Base-by-base conservation (phyloP, 2,888 invertebrate genomes). In the Drosophila fulvimacula region DNA sequence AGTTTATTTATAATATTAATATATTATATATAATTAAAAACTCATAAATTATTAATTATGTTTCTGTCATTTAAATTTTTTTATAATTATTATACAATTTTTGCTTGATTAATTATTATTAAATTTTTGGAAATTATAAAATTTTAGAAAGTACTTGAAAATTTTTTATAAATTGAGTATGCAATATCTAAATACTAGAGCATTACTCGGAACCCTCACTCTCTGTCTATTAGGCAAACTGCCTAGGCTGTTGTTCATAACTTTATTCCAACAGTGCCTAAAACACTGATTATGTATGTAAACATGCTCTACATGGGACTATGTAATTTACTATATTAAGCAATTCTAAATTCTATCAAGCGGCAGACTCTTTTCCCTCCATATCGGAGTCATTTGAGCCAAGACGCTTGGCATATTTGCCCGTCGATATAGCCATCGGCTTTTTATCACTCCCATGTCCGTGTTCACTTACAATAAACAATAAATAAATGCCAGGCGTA, bases 401-500 rank as follows among this genome's bases (percentile, higher is more conserved):
- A 11, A n/a, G 42, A 13, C 27, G 17, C 21, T 21, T 19, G 0
- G 19, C 19, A 5, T 6, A 34, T 34, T 34, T 42, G 27, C 3
- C 11, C 7, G 19, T 30, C 17, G 42, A 21, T 51, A 48, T 49
- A 36, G 21, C 5, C 15, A 17, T 62, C 15, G 39, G 9, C 46
- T 61, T 48, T 61, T 51, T 17, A 64, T 49, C 49, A 63, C 38
- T 30, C 17, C 30, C 13, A 42, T 51, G 44, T 65, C 30, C 51
- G 30, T 53, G 65, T 44, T 38, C 24, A n/a, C 38, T 59, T 44
- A 38, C 36, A 51, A 60, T 61, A 62, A 69, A 69, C 75, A 61
- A 75, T 75, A 74, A 75, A 62, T 62, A 75, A 73, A 55, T 75
- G 75, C 36, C 57, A 39, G 38, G 24, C 21, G 34, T 61, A 10